Base-by-base conservation (phyloP, 64 coral and sea anemone species). In the Catalaphyllia jardinei region DNA sequence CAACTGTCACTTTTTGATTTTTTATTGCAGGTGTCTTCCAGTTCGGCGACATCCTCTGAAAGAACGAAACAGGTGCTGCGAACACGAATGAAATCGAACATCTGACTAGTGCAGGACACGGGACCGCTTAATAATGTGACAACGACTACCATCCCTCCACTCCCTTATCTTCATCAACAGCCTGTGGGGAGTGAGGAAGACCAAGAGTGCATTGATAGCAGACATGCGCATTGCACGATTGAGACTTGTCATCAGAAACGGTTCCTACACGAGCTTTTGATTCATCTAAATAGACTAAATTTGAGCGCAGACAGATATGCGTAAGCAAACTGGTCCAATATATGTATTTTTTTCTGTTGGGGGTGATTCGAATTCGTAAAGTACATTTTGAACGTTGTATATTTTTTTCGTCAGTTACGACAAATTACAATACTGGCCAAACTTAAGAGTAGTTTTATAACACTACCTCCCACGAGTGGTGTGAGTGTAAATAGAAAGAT, bases 91-190 rank as follows among this genome's bases (percentile, higher is more conserved):
- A 92, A 87, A 28, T 71, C 90, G 8, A 92, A 69, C 57, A 86
- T 92, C 65, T 92, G 90, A 92, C 90, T 86, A 87, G 72, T 87
- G 79, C 83, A 78, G 83, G 90, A 77, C 72, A 22, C 74, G 83
- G 85, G 62, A 51, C 74, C 74, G 90, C 62, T 85, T 46, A 50
- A 31, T 46, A 50, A 20, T 50, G 81, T 85, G 62, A 71, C 81
- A 86, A 31, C 73, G 35, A 71, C 74, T 42, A 63, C 71, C 52
- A 76, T 62, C 80, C 69, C 73, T 38, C 24, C 90, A 61, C 90
- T 86, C 82, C 64, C 90, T 72, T 60, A 25, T 67, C 82, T 85
- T 76, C 31, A 86, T 87, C n/a, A 31, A 87, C 42, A 92, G 10
- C 54, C 82, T 31, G 29, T 60, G 11, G 9, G 90, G 13, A 33